Evolutionary conservation across 2,113 vertebrate species (phyloP), one percentile per base, ranked within the genome.

Genomic region (Solea solea): DNA sequence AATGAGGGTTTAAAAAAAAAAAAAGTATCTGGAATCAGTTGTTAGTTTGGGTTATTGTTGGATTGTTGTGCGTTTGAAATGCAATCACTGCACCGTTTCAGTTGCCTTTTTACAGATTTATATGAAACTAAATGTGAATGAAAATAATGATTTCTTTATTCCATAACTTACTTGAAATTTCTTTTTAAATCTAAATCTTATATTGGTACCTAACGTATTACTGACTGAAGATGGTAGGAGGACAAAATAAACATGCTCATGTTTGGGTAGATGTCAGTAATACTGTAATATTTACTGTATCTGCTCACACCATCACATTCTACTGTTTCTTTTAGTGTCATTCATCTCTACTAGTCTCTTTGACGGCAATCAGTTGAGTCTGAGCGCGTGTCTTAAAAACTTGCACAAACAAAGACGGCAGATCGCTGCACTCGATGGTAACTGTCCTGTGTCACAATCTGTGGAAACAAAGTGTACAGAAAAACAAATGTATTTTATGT

Each of bases 101-200:
- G 27, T 80, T 57, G 60, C 60, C 56, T 85, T 84, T 86, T 76
- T 81, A 75, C 54, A 82, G 16, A 87, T 69, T 80, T 86, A 66
- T 85, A 66, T 76, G 72, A 61, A 61, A 46, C 42, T 34, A 84
- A 85, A 86, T 90, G 85, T 90, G 78, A 91, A 83, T 91, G 74
- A 76, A 76, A 62, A 51, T 63, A 64, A 79, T 76, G 44, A 69
- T 58, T 54, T 55, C 68, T 64, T 86, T 59, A n/a, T 86, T 68
- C 28, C 70, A 84, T 69, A 88, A 88, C 77, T 79, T 91, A 92
- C 91, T 93, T 89, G 88, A 92, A 90, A 84, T 64, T 14, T 57
- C 25, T 78, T 80, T 80, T 72, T 53, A 58, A 66, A 45, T 78
- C 63, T 78, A 71, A 81, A 79, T 76, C 53, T 55, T 82, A 40